These are phyloP conservation scores for Centruroides sculpturatus DNA, from an alignment of 1,140 invertebrate genomes.

Conservation along the genomic window DNA sequence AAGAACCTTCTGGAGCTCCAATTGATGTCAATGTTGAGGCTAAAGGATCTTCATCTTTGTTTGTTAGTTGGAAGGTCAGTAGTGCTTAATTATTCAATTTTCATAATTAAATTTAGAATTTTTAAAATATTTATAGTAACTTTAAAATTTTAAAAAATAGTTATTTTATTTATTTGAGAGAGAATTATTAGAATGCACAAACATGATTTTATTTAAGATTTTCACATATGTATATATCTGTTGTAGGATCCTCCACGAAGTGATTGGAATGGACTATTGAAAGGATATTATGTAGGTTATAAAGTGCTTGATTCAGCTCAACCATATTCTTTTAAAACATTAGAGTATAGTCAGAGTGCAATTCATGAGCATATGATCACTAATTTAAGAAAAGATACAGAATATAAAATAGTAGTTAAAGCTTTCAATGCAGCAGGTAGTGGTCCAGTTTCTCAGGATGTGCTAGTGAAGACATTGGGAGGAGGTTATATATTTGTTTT, in stretches of 20 bases:
- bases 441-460: slow-evolving; percentile 19
- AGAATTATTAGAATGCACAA: too few relatives aligned
- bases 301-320: slow-evolving; percentile 7
- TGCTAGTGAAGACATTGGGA: slow-evolving; percentile 18
- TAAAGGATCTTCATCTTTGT: slow-evolving; percentile 18
- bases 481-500: slow-evolving; percentile 8
- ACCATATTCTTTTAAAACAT: slow-evolving; percentile 15
- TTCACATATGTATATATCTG: not conserved
- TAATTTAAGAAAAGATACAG: slow-evolving; percentile 17
- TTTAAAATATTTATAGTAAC: too few relatives aligned
- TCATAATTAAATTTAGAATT: too few relatives aligned
- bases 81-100: too few relatives aligned
- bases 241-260: slow-evolving; percentile 54
- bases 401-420: slow-evolving; percentile 21
- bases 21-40: slow-evolving; percentile 19
- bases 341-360: slow-evolving; percentile 6
- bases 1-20: slow-evolving; percentile 19
- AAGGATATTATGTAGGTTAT: slow-evolving; percentile 45
- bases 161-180: not conserved
- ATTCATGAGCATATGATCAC: slow-evolving; percentile 20
- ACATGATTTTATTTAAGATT: too few relatives aligned
- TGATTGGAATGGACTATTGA: slow-evolving; percentile 85
- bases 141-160: not conserved
- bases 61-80: slow-evolving; percentile 19
- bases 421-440: slow-evolving; percentile 20